Base-by-base conservation (phyloP, 2,113 vertebrate genomes). In the Carassius gibelio region DNA sequence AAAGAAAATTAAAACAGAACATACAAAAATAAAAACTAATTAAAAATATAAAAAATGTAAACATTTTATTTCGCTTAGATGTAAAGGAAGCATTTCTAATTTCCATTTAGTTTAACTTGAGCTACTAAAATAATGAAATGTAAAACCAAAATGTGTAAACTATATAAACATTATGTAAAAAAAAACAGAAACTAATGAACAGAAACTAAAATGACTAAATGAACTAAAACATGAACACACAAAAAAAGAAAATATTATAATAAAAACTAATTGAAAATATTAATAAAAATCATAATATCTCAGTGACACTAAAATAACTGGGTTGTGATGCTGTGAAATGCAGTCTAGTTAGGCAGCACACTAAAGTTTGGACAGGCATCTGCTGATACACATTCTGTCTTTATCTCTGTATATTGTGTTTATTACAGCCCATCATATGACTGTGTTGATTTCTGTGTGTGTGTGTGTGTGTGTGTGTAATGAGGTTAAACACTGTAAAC, bases 401-500 rank as follows among this genome's bases (percentile, higher is more conserved):
- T 48, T 74, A 74, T 74, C 38, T 72, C 69, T 72, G 23, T 21
- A 21, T 74, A 38, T 21, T 23, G 21, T 48, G 19, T 72, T 75
- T 75, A 50, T 69, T 45, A 34, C 45, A 36, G 9, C 45, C 5
- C n/a, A 34, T 69, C 68, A 64, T 48, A 64, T 84, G 72, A 75
- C n/a, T 50, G 61, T 50, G 80, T 19, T 64, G n/a, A 52, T 14
- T 42, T 71, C 19, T 36, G 64, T 45, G 36, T 71, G 48, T 14
- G 48, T 62, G 17, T 48, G 66, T 71, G 68, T 36, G 64, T 45
- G 36, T 71, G 48, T 14, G 48, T 62, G 17, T 48, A 66, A 48
- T 66, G n/a, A 81, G 36, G 38, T 64, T 45, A 45, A 80, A 59
- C 36, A 42, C 57, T 17, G 13, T 81, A 66, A 81, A 66, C 59